These are phyloP conservation scores for Mythimna loreyi DNA, from an alignment of 2,888 invertebrate genomes.

Conservation along the genomic window DNA sequence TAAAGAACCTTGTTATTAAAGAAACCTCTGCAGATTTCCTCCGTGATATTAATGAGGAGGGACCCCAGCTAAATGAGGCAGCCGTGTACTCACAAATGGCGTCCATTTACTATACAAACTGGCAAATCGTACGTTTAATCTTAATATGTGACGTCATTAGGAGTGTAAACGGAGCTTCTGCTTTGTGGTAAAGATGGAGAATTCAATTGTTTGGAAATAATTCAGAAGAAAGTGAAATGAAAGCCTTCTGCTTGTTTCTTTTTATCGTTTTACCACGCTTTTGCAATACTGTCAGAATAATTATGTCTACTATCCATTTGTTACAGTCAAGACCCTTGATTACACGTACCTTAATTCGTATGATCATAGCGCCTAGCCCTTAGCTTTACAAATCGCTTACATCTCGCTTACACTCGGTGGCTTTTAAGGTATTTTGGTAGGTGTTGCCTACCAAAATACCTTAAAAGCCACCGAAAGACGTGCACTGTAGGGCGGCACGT, in stretches of 20 bases:
- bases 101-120: conserved; percentile 47
- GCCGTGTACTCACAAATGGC: conserved; percentile 45
- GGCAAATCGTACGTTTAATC: conserved; percentile 34
- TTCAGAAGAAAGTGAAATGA: background rate
- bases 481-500: too few species aligned
- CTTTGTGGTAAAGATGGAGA: background rate
- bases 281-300: too few species aligned
- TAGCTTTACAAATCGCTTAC: too few species aligned
- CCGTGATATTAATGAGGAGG: conserved; percentile 43
- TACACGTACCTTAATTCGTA: background rate
- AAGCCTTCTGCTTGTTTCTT: too few species aligned
- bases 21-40: conserved; percentile 25
- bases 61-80: conserved; percentile 29
- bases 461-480: too few species aligned
- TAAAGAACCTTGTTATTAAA: conserved; percentile 20
- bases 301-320: too few species aligned
- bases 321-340: too few species aligned
- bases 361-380: too few species aligned
- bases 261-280: too few species aligned
- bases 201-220: background rate
- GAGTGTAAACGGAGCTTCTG: conserved; percentile 10
- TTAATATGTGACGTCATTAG: conserved; percentile 48
- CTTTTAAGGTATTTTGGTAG: too few species aligned
- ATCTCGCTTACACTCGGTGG: too few species aligned
- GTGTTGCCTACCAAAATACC: too few species aligned